phyloP scores from a whole-genome alignment of 2,797 vertebrate genomes.

The Myotis findleyi region DNA sequence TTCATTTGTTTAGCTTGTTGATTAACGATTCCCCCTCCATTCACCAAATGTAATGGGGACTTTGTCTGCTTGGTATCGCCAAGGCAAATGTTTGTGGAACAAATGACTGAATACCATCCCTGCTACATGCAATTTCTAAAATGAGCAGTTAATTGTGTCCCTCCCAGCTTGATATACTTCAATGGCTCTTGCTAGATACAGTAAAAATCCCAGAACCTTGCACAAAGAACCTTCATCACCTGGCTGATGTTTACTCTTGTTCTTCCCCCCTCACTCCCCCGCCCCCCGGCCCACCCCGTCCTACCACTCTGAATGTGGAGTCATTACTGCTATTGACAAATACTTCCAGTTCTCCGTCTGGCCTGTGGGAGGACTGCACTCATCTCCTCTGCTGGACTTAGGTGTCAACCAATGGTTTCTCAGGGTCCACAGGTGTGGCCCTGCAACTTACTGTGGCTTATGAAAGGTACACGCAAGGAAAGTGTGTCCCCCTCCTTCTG shows the following conservation, averaged over 20 bases:
- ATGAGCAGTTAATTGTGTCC: neutral
- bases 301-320: neutral
- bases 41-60: neutral
- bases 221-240: neutral
- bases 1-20: neutral
- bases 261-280: too few relatives aligned
- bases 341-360: neutral
- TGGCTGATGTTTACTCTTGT: neutral
- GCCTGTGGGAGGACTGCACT: neutral
- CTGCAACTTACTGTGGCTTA: neutral
- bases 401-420: neutral
- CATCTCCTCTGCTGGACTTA: neutral
- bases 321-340: neutral
- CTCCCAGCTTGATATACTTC: neutral
- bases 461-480: neutral
- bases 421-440: neutral
- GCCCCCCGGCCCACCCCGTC: neutral
- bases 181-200: neutral
- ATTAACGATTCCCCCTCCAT: neutral
- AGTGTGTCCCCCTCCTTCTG: neutral
- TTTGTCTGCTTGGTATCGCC: neutral
- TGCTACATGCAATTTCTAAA: neutral
- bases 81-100: neutral
- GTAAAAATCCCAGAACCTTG: neutral
- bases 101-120: neutral